phyloP scores from a whole-genome alignment of 2,888 invertebrate species.

The Conops quadrifasciatus region DNA sequence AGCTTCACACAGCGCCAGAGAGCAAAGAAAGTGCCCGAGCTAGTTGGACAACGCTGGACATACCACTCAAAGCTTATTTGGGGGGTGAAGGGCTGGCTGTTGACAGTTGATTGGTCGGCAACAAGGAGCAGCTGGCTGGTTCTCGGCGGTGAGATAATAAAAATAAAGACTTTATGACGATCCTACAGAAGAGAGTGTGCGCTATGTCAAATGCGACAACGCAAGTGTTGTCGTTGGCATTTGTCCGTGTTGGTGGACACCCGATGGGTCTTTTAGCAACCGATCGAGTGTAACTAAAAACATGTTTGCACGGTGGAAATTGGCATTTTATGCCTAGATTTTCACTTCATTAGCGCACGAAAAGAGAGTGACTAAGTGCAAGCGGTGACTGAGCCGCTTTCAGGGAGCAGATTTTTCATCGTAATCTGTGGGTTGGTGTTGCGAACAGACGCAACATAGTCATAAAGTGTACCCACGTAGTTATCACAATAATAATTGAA shows the following conservation, averaged over 20 bases:
- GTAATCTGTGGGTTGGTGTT: too few relatives aligned
- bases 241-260: not conserved
- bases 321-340: not conserved
- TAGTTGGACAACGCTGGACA: slow-evolving; percentile 9
- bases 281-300: slow-evolving; percentile 10
- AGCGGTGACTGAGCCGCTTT: too few relatives aligned
- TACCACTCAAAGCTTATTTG: slow-evolving; percentile 25
- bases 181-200: too few relatives aligned
- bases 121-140: too few relatives aligned
- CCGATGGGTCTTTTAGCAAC: not conserved
- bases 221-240: slow-evolving; percentile 12
- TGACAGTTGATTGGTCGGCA: too few relatives aligned
- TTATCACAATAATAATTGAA: not conserved
- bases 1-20: slow-evolving; percentile 27
- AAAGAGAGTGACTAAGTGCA: not conserved
- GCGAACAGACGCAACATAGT: too few relatives aligned
- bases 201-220: too few relatives aligned
- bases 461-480: not conserved
- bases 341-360: not conserved
- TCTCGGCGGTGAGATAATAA: not conserved
- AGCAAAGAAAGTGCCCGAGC: not conserved
- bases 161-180: slow-evolving; percentile 13
- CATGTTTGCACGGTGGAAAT: not conserved
- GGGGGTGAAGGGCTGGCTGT: not conserved
- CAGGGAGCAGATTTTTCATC: too few relatives aligned